Base-by-base conservation (phyloP, 2,113 vertebrate species). In the Anoplopoma fimbria region DNA sequence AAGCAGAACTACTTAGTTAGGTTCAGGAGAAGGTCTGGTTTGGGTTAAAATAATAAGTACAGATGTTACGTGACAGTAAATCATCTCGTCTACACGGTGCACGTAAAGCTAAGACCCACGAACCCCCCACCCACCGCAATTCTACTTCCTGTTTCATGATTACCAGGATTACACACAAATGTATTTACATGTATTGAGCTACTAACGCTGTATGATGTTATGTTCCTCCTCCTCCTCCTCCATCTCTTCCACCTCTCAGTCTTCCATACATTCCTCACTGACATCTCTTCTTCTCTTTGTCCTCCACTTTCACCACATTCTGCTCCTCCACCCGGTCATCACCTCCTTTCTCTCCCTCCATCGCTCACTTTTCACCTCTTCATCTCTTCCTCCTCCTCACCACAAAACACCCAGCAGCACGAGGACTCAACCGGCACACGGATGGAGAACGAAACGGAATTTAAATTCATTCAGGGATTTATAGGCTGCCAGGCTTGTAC, bases 381-480 rank as follows among this genome's bases (percentile, higher is more conserved):
- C 15, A 15, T 13, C 34, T 55, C 33, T 78, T 34, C 21, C 23
- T 75, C 62, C 40, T 58, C 68, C 0, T 27, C 62, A 17, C 19
- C 71, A 49, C 58, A 27, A 58, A 61, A 21, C 57, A 27, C 36
- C 21, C 40, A 1, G 17, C 79, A 47, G 63, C 57, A 25, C 3
- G 7, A 15, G 42, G 19, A 57, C 55, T 69, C 68, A 78, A 75
- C n/a, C 33, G 29, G 15, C 74, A 68, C 85, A 34, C 72, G 3
- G 40, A 45, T 1, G 42, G 58, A 79, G 71, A 76, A 70, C 25
- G 86, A 88, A 40, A 84, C 79, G 82, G 68, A 92, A 94, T 93
- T 85, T 92, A 89, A 94, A 94, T 94, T 94, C 93, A 93, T 94
- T 87, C 93, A 84, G 93, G 93, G 90, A 91, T 86, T 93, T 85